phyloP scores from a whole-genome alignment of 2,113 vertebrate species.

The Haliaeetus leucogaster region DNA sequence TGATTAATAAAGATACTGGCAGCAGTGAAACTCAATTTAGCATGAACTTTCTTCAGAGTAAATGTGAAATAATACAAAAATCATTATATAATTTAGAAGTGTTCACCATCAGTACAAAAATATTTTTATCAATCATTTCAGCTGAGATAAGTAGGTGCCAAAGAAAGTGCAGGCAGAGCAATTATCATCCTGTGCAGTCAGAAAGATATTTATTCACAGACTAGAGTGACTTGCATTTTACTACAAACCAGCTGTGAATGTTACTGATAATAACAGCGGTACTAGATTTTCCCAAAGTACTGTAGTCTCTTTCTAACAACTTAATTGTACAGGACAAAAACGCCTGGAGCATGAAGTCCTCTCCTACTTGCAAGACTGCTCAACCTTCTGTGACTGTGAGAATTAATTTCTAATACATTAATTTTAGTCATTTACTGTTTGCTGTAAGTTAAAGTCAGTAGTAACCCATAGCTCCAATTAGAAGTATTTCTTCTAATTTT shows the following conservation, averaged over 20 bases:
- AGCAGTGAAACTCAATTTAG: conserved; percentile 10
- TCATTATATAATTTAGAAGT: conserved; percentile 73
- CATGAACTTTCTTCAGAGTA: conserved; percentile 54
- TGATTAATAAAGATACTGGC: conserved; percentile 29
- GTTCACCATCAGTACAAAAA: conserved; percentile 72
- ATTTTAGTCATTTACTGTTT: conserved; percentile 39
- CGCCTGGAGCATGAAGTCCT: conserved; percentile 48
- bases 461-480: background rate
- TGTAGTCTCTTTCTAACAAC: conserved; percentile 55
- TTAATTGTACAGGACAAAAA: conserved; percentile 64
- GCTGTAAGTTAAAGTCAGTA: conserved; percentile 4
- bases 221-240: conserved; percentile 66
- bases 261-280: conserved; percentile 70
- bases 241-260: conserved; percentile 69
- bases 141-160: conserved; percentile 74
- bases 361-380: conserved; percentile 42
- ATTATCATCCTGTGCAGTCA: conserved; percentile 76
- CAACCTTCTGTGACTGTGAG: conserved; percentile 48
- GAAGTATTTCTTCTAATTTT: background rate
- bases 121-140: conserved; percentile 77
- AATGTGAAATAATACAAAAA: conserved; percentile 66
- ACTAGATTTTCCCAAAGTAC: conserved; percentile 62
- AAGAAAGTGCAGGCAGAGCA: conserved; percentile 75
- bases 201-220: conserved; percentile 78
- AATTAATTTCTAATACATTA: conserved; percentile 53